A percentile compares a stretch with the other conserved stretches of the same genome.
Evolutionary conservation across 2,797 vertebrate species (phyloP).

Genomic region (Phataginus tricuspis): DNA sequence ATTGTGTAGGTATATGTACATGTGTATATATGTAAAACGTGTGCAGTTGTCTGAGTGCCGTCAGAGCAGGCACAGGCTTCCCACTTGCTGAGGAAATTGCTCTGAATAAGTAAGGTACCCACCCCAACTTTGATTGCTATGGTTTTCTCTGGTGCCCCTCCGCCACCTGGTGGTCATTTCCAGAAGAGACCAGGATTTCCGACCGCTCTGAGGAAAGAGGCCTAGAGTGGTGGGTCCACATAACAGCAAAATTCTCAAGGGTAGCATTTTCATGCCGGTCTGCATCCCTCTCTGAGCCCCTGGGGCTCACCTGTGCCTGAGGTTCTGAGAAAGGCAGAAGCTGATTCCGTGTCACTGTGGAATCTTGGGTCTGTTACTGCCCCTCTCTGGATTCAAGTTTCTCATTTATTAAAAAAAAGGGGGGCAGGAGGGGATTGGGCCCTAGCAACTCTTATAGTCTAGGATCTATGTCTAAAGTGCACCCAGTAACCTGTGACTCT

Average conservation of each 20-base stretch:
- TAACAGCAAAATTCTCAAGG: neutral
- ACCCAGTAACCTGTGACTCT: neutral
- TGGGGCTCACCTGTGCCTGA: neutral
- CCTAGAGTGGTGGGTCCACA: neutral
- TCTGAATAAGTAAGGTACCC: neutral
- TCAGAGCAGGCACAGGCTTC: neutral
- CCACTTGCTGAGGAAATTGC: neutral
- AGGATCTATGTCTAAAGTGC: neutral
- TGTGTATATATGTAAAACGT: no score
- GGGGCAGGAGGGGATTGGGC: no score
- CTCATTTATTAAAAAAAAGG: neutral
- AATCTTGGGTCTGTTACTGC: neutral
- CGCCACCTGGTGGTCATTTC: slow-evolving; percentile 60
- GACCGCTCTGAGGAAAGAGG: neutral
- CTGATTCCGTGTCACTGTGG: neutral
- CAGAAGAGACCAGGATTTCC: slow-evolving; percentile 10
- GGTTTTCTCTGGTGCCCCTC: neutral
- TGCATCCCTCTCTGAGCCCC: neutral
- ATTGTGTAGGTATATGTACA: neutral
- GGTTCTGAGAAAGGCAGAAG: neutral
- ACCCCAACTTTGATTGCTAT: neutral
- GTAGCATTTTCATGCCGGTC: neutral
- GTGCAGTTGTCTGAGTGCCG: neutral
- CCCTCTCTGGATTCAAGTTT: neutral
- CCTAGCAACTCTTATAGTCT: neutral